These are phyloP conservation scores for Squalus acanthias DNA, from an alignment of 2,797 vertebrate genomes.

Conservation along the genomic window DNA sequence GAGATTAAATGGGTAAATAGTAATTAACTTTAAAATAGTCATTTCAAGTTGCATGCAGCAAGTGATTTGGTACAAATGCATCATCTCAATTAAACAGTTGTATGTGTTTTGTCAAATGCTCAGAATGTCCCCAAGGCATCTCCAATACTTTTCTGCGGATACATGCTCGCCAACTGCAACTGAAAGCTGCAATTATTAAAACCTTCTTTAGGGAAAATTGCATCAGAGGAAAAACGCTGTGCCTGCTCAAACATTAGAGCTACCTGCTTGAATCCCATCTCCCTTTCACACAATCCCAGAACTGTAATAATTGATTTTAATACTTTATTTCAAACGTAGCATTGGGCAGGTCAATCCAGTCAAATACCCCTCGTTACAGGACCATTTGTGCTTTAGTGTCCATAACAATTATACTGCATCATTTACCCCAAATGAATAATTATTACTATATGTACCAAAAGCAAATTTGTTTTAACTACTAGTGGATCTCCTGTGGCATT, in stretches of 20 bases:
- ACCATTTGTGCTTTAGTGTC: neutral
- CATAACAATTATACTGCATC: no score
- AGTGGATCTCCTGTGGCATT: neutral
- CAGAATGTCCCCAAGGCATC: neutral
- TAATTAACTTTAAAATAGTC: neutral
- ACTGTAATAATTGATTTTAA: neutral
- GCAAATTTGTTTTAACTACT: neutral
- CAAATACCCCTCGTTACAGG: neutral
- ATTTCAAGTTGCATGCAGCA: neutral
- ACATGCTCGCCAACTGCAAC: neutral
- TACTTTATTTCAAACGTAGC: neutral
- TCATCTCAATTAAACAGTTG: neutral
- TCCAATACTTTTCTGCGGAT: neutral
- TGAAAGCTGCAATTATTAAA: neutral
- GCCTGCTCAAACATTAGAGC: neutral
- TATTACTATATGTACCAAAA: neutral
- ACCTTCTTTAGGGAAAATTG: neutral
- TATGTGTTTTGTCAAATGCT: neutral
- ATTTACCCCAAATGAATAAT: neutral
- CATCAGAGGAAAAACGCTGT: neutral
- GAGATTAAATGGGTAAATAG: neutral
- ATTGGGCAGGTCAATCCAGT: neutral
- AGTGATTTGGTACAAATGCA: neutral
- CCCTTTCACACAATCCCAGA: neutral
- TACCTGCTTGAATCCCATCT: neutral